Conservation (phyloP, 2,113 vertebrate genomes). For the Egretta garzetta region DNA sequence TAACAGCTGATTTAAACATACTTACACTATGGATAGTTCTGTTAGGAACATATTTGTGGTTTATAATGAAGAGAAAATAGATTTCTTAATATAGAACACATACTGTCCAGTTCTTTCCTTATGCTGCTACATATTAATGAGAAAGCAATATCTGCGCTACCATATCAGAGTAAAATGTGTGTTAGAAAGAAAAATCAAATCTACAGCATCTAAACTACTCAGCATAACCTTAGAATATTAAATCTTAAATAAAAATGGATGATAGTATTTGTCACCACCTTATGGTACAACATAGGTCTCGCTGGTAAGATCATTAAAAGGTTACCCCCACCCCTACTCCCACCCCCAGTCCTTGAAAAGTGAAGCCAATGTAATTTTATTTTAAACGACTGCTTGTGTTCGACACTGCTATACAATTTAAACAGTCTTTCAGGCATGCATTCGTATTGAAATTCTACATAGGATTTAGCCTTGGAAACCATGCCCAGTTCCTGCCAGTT, state of each 20-base stretch:
- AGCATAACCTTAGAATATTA: not conserved
- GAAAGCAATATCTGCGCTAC: not conserved
- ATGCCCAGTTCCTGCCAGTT: not conserved
- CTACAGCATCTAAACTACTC: not conserved
- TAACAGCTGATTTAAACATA: conserved; percentile 21
- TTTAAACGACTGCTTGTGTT: not conserved
- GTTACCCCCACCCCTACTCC: not conserved
- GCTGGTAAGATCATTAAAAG: not conserved
- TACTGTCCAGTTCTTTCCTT: conserved; percentile 17
- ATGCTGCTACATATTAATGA: conserved; percentile 40
- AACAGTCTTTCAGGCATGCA: not conserved
- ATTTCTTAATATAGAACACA: conserved; percentile 27
- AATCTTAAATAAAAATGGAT: not conserved
- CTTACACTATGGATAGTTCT: not conserved
- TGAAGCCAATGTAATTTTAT: not conserved
- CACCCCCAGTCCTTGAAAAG: not conserved
- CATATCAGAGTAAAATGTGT: not conserved
- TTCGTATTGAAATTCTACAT: not conserved
- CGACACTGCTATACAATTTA: not conserved
- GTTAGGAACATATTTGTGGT: conserved; percentile 23
- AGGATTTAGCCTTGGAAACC: conserved; percentile 5
- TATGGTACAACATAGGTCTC: not conserved
- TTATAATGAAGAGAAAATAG: conserved; percentile 20
- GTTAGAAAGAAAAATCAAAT: not conserved
- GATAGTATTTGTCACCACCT: not conserved